Evolutionary conservation across 2,797 vertebrate genomes (phyloP), one percentile per base, ranked within the genome.

Genomic region (Helicolenus hilgendorfi): DNA sequence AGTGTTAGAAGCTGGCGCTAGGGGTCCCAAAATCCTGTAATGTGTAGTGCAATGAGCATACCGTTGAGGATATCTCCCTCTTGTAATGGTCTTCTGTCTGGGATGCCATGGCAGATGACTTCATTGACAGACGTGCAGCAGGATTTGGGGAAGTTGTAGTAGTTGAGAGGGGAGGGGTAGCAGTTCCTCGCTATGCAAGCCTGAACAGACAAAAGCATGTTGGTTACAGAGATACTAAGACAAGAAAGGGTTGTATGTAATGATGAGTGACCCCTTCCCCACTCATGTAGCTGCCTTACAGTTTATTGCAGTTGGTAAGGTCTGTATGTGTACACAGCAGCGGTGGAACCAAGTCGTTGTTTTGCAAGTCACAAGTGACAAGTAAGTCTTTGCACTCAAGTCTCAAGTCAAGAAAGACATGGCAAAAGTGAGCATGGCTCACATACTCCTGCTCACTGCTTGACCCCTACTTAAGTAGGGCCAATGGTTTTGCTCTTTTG

Each of bases 121-220:
- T 99, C 99, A 74, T 99, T 99, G 89, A 99, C 99, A 59, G 99
- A 99, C 0, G 99, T 99, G 96, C 99, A 99, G 97, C 98, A 99
- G 1, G 99, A 99, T 95, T 99, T 99, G 4, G 99, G 99, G 79
- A 99, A 99, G 96, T 99, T 99, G 96, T 99, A 99, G 90, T 99
- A 99, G 97, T 99, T 99, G 89, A 99, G 96, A 33, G 99, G 99
- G 38, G 99, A 99, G 74, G 99, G 99, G 95, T 99, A 99, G 95
- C 99, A 99, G 91, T 98, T 99, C 95, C 99, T 98, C 68, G 98
- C 98, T 92, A 97, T 98, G 86, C 99, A 99, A 77, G 99, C 99
- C 99, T 99, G 90, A 69, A 84, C 4, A 79, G 13, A 92, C 9
- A 41, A 80, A 56, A 36, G 45, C 35, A 69, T 8, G 24, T 3